Evolutionary conservation across 1,140 invertebrate species (phyloP).

Genomic region (Anastrepha obliqua): DNA sequence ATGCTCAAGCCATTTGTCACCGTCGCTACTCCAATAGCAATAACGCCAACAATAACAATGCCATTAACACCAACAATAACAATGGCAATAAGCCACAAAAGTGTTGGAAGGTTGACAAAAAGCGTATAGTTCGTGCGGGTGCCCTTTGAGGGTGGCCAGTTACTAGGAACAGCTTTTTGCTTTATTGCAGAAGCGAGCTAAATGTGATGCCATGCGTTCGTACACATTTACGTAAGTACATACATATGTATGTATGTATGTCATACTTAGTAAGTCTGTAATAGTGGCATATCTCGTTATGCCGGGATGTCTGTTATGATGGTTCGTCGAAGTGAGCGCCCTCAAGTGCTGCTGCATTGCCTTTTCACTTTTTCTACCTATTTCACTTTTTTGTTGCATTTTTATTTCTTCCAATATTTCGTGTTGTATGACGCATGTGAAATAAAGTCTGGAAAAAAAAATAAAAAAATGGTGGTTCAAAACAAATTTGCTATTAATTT

Average conservation of each 20-base stretch:
- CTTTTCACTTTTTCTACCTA: background rate
- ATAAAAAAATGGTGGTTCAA: too few species aligned
- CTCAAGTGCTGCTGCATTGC: background rate
- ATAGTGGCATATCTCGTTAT: too few species aligned
- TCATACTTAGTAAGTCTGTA: too few species aligned
- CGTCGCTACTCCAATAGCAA: background rate
- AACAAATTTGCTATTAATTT: too few species aligned
- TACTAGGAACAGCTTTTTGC: too few species aligned
- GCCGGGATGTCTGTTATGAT: background rate
- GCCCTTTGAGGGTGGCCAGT: too few species aligned
- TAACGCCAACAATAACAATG: background rate
- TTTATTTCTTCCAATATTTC: background rate
- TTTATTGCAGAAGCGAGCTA: too few species aligned
- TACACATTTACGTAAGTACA: too few species aligned
- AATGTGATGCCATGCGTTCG: too few species aligned
- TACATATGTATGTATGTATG: too few species aligned
- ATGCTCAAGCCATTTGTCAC: constrained; percentile 18
- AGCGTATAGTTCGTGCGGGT: background rate
- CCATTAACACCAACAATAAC: background rate
- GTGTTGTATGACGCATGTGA: background rate
- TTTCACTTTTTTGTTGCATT: background rate
- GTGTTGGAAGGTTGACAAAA: background rate
- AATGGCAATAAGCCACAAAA: constrained; percentile 25
- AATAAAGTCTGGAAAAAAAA: background rate
- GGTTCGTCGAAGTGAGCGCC: background rate